Conservation (phyloP, 2,113 vertebrate species). For the Mus spicilegus region DNA sequence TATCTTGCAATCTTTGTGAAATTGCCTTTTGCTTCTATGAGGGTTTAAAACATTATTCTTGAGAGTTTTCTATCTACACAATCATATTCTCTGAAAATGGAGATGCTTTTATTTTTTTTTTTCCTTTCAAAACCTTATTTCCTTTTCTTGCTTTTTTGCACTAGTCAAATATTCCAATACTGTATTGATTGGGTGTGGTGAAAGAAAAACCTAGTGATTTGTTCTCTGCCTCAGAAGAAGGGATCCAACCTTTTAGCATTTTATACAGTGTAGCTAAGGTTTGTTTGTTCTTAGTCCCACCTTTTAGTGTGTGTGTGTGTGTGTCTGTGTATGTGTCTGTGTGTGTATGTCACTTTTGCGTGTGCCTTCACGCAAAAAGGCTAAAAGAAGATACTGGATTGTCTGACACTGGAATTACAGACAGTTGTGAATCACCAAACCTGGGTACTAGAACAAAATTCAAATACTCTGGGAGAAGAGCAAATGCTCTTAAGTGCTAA, state of each 20-base stretch:
- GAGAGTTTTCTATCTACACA: background rate
- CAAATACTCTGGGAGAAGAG: background rate
- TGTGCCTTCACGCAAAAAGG: background rate
- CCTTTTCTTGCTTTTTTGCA: background rate
- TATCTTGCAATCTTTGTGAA: background rate
- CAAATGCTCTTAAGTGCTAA: background rate
- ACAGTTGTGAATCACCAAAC: background rate
- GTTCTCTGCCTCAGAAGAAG: background rate
- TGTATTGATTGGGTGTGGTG: background rate
- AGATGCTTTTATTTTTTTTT: background rate
- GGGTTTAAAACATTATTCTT: background rate
- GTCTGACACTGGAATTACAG: background rate
- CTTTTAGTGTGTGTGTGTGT: background rate
- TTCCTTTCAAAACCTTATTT: background rate
- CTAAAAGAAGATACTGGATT: too few relatives aligned
- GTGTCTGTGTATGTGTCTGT: background rate
- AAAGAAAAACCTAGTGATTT: background rate
- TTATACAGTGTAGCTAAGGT: background rate
- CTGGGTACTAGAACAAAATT: background rate
- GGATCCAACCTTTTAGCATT: background rate
- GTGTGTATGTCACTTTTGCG: background rate
- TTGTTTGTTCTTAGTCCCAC: background rate
- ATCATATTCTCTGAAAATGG: background rate
- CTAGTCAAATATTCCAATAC: background rate
- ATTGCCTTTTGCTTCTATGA: background rate